Evolutionary conservation across 1,140 invertebrate genomes (phyloP).

Genomic region (Drosophila oshimai): DNA sequence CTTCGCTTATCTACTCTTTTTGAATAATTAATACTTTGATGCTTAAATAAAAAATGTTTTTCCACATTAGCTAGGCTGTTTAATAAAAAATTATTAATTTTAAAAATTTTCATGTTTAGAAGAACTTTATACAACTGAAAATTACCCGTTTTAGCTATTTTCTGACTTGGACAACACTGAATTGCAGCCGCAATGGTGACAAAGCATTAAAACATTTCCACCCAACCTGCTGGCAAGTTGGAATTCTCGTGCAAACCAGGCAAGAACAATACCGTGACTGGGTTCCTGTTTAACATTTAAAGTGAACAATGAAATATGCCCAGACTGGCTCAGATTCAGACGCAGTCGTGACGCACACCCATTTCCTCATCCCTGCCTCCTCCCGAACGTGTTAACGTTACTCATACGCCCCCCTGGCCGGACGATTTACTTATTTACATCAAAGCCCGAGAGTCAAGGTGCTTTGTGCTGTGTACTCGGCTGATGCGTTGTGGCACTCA

Average conservation of each 20-base stretch:
- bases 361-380: background rate
- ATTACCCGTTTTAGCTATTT: background rate
- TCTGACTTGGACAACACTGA: slow-evolving; percentile 7
- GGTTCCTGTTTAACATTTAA: slow-evolving; percentile 72
- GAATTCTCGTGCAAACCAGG: slow-evolving; percentile 25
- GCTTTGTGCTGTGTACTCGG: slow-evolving; percentile 32
- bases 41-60: too few relatives aligned
- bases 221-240: slow-evolving; percentile 29
- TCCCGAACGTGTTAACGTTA: slow-evolving; percentile 11
- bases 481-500: slow-evolving; percentile 28
- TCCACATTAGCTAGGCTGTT: too few relatives aligned
- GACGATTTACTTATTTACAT: slow-evolving; percentile 63
- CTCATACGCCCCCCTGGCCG: slow-evolving; percentile 14
- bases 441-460: slow-evolving; percentile 53
- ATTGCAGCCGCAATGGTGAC: slow-evolving; percentile 25
- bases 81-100: too few relatives aligned
- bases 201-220: slow-evolving; percentile 63
- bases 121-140: background rate
- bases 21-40: too few relatives aligned
- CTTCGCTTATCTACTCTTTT: too few relatives aligned
- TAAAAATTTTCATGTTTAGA: background rate
- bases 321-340: slow-evolving; percentile 24
- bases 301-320: slow-evolving; percentile 76
- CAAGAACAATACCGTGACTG: slow-evolving; percentile 40
- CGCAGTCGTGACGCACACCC: background rate